Conservation (phyloP, 1,140 invertebrate genomes). For the Onthophagus taurus region DNA sequence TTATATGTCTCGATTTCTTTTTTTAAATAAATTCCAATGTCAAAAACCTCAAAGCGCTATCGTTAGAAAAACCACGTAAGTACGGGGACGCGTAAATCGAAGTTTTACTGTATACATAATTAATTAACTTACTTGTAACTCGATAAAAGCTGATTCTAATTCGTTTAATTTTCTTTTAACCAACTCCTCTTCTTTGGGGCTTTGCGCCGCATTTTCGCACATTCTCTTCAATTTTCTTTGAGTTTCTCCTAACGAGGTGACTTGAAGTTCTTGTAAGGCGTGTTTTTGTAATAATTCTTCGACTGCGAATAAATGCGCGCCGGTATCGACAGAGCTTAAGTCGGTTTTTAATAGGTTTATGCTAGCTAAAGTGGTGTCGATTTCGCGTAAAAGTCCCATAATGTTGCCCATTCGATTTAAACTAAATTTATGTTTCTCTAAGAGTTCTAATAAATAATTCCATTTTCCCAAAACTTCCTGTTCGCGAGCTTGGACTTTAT, state of each 20-base stretch:
- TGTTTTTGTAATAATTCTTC: constrained; percentile 93
- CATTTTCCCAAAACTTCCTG: constrained; percentile 81
- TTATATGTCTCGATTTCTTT: too few relatives aligned
- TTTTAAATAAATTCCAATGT: too few relatives aligned
- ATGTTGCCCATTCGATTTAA: constrained; percentile 67
- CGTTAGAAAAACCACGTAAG: too few relatives aligned
- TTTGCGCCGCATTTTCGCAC: constrained; percentile 40
- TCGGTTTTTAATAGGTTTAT: constrained; percentile 73
- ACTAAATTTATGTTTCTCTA: constrained; percentile 77
- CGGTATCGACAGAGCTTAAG: constrained; percentile 80
- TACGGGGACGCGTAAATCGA: too few relatives aligned
- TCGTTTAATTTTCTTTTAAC: constrained; percentile 29
- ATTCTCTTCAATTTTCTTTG: constrained; percentile 68
- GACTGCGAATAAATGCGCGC: constrained; percentile 83
- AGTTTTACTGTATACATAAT: background rate
- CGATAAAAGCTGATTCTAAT: constrained; percentile 27
- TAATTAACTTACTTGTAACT: constrained; percentile 24
- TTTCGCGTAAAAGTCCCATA: constrained; percentile 80
- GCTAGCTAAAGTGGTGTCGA: constrained; percentile 79
- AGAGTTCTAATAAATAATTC: constrained; percentile 71
- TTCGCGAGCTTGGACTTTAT: constrained; percentile 72
- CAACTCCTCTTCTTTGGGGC: constrained; percentile 30
- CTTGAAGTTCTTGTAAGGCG: constrained; percentile 81
- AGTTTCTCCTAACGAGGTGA: constrained; percentile 75
- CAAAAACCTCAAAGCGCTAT: too few relatives aligned